phyloP scores from a whole-genome alignment of 2,888 invertebrate species.

The Microplitis deprimator region DNA sequence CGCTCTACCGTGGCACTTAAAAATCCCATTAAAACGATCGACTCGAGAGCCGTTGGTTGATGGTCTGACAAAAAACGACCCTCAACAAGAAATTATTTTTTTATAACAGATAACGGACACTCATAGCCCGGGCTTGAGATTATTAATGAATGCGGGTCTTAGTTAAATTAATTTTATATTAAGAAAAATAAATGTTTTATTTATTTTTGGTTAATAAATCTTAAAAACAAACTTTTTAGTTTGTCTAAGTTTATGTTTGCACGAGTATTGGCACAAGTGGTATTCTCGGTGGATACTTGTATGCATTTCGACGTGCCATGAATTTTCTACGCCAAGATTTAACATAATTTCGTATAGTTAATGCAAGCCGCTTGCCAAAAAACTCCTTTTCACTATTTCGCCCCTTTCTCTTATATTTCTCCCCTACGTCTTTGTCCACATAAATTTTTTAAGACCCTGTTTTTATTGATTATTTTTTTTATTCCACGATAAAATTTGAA shows the following conservation, averaged over 20 bases:
- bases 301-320: constrained; percentile 57
- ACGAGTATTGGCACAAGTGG: constrained; percentile 23
- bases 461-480: too few species aligned
- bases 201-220: too few species aligned
- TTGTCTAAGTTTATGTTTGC: not conserved
- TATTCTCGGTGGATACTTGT: constrained; percentile 44
- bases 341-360: constrained; percentile 59
- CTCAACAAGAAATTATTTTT: too few species aligned
- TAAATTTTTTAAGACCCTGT: too few species aligned
- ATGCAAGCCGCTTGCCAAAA: constrained; percentile 37
- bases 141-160: too few species aligned
- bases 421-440: too few species aligned
- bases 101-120: constrained; percentile 27
- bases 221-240: too few species aligned
- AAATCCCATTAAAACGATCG: constrained; percentile 59
- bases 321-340: constrained; percentile 60
- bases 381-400: not conserved
- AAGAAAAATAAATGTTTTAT: too few species aligned
- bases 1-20: constrained; percentile 52
- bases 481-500: too few species aligned
- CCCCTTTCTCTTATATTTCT: too few species aligned
- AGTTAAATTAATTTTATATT: too few species aligned
- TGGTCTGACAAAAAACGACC: constrained; percentile 13
- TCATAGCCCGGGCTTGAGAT: too few species aligned
- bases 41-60: constrained; percentile 46